Evolutionary conservation across 2,797 vertebrate genomes (phyloP), one percentile per base, ranked within the genome.

Genomic region (Hoplostethus mediterraneus): DNA sequence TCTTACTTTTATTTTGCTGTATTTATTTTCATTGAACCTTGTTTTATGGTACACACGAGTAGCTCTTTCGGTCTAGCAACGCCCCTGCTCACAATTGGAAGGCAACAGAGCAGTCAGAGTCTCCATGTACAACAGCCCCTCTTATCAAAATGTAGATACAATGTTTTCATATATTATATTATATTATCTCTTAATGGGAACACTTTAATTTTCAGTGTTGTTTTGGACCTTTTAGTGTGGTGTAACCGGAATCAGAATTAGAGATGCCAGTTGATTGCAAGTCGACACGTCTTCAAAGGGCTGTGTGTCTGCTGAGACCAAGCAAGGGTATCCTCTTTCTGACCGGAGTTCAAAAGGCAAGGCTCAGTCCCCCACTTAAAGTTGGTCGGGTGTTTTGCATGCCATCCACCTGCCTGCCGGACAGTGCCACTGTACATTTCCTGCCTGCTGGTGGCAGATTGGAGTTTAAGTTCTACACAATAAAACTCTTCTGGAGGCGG

Each of bases 251-350:
- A 79, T 85, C 80, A 63, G 75, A 89, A 77, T 65, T 69, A 49
- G 73, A 68, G 82, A 82, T 81, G 85, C 82, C 85, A 82, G 83
- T 83, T 80, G 80, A 71, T 45, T 85, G 80, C 79, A 93, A 94
- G 66, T 77, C 1, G 87, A 92, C 79, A 91, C 83, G 66, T 81
- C 87, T 90, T 94, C 89, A 93, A 92, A 94, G 88, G 66, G 57
- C 72, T 9, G 47, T 1, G 16, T 58, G 63, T 72, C 81, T 79
- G 85, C 84, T 83, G 84, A 58, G 38, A 79, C 75, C 77, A 59
- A 68, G 74, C 78, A 75, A 80, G 71, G 68, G 65, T 87, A 82
- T 92, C 69, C 44, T 71, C 79, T 89, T 88, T 88, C 86, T 82
- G 73, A 87, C 80, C 87, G 38, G 48, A 72, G 81, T 84, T 88